phyloP scores from a whole-genome alignment of 2,797 vertebrate genomes.

The Sciurus vulgaris region DNA sequence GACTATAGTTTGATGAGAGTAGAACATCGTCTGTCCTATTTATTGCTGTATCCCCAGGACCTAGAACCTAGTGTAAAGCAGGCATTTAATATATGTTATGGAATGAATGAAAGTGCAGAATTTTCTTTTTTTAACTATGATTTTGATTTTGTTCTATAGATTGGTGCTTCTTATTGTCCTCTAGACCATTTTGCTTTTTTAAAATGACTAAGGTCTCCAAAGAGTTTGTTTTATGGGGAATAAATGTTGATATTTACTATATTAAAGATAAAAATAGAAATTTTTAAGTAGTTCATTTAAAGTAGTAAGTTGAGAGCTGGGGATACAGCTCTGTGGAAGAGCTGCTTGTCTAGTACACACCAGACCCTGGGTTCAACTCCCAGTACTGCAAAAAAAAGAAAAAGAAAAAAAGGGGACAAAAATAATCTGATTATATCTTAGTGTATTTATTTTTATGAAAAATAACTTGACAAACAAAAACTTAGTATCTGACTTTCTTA shows the following conservation, averaged over 20 bases:
- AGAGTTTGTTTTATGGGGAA: not conserved
- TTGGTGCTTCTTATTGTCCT: not conserved
- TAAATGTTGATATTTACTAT: not conserved
- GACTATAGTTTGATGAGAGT: not conserved
- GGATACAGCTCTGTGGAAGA: no score
- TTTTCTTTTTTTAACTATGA: not conserved
- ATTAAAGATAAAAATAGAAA: conserved; percentile 57
- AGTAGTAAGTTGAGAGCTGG: not conserved
- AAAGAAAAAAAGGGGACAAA: no score
- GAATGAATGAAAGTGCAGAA: not conserved
- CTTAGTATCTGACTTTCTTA: not conserved
- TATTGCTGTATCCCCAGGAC: not conserved
- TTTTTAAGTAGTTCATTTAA: not conserved
- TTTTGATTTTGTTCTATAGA: not conserved
- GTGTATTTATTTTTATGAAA: conserved; percentile 43
- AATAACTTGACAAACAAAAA: conserved; percentile 14
- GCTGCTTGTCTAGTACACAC: no score
- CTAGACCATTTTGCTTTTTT: not conserved
- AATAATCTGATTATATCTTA: not conserved
- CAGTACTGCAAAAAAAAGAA: no score
- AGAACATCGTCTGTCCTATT: not conserved
- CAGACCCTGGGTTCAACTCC: no score
- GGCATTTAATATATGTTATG: conserved; percentile 8
- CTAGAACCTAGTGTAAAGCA: not conserved
- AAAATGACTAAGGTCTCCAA: not conserved